phyloP scores from a whole-genome alignment of 2,113 vertebrate species.

The Bos taurus region ARS-UCD2.0 NC_037352.1:31350501-31351000 shows the following conservation, averaged over 20 bases:
- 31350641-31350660: not conserved
- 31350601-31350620: not conserved
- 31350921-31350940: not conserved
- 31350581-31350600: not conserved
- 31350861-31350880: not conserved
- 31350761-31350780: not conserved
- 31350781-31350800: not conserved
- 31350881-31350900: not conserved
- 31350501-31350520: not conserved
- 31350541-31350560: fast-evolving
- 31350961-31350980: not conserved
- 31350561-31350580: not conserved
- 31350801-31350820: not conserved
- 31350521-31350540: not conserved
- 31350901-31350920: not conserved
- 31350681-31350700: not conserved
- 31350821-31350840: not conserved
- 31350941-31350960: constrained; percentile 2
- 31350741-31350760: fast-evolving
- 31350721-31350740: not conserved
- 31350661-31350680: not conserved
- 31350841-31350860: not conserved
- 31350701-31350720: not conserved
- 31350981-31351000: not conserved
- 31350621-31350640: not conserved